A percentile compares a stretch with the other conserved stretches of the same genome.
Conservation (phyloP, 2,888 invertebrate genomes). For the Netelia fuscicornis region DNA sequence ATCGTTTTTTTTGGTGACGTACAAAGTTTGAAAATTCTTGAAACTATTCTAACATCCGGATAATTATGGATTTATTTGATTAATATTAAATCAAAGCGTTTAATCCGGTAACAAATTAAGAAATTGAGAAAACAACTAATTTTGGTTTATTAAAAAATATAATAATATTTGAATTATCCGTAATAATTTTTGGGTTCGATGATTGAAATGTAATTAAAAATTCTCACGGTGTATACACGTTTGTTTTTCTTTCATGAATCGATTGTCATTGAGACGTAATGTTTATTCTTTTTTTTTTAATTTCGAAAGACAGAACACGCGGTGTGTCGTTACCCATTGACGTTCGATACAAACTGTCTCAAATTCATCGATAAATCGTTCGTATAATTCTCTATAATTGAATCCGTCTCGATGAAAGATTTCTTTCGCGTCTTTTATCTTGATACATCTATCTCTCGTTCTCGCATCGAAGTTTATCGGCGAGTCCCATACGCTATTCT, state of each 20-base stretch:
- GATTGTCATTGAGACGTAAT: background rate
- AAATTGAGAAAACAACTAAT: background rate
- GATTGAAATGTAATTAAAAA: background rate
- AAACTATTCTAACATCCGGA: background rate
- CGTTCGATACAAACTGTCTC: background rate
- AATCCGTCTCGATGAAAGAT: constrained; percentile 52
- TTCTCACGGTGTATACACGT: background rate
- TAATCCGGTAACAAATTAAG: background rate
- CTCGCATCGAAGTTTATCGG: constrained; percentile 29
- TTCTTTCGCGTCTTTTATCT: constrained; percentile 40
- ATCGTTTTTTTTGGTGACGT: background rate
- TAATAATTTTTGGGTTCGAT: background rate
- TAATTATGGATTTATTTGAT: background rate
- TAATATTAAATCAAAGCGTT: background rate
- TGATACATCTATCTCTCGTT: constrained; percentile 39
- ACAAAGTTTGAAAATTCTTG: background rate
- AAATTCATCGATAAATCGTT: constrained; percentile 52
- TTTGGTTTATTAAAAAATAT: background rate
- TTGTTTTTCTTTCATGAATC: background rate
- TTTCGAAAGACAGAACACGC: background rate
- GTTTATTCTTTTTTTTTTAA: background rate
- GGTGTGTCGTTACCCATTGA: background rate
- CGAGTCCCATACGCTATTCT: background rate
- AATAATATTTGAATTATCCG: background rate
- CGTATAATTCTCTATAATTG: constrained; percentile 53